Base-by-base conservation (phyloP, 92 coral and sea anemone species). In the Paramuricea clavata region DNA sequence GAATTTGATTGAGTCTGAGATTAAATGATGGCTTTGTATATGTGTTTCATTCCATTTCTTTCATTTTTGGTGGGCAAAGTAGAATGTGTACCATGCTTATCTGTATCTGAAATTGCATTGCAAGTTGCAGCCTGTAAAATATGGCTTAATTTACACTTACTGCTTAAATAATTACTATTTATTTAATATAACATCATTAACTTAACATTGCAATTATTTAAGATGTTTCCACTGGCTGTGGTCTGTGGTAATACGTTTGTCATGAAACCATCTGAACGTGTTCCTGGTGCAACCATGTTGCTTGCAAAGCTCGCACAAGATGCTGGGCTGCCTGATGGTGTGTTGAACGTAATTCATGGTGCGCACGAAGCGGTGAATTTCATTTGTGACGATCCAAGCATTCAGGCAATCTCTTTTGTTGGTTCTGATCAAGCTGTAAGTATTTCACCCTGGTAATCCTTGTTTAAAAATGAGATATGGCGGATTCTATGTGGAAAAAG, bases 351-450 rank as follows among this genome's bases (percentile, higher is more conserved):
- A 13, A 91, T 96, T 39, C 99, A 96, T 86, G 99, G 99, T 26
- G 90, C 98, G 32, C 88, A 93, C 78, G 98, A 94, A 94, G 98
- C 99, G 81, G 99, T 96, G 33, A 93, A 87, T 74, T 96, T 96
- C 75, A 95, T 96, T 82, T 96, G 99, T 83, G 95, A 96, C 80
- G 87, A 96, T 81, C 99, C 99, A 34, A 71, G 81, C 33, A 93
- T 96, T 69, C 89, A 83, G 71, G 98, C 99, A 27, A 96, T 96
- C 39, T 96, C 99, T 4, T 96, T 96, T 93, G 99, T 96, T 30
- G 99, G 99, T 26, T 96, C 99, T 73, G 99, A 96, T 86, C 94
- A 77, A 81, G 99, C 99, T 36, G 99, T 96, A 91, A 94, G 98
- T 94, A 12, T 5, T 16, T 54, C 47, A 50, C 13, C 13, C 2